Evolutionary conservation across 2,888 invertebrate genomes (phyloP), one percentile per base, ranked within the genome.

Genomic region (Ophion ventricosus): DNA sequence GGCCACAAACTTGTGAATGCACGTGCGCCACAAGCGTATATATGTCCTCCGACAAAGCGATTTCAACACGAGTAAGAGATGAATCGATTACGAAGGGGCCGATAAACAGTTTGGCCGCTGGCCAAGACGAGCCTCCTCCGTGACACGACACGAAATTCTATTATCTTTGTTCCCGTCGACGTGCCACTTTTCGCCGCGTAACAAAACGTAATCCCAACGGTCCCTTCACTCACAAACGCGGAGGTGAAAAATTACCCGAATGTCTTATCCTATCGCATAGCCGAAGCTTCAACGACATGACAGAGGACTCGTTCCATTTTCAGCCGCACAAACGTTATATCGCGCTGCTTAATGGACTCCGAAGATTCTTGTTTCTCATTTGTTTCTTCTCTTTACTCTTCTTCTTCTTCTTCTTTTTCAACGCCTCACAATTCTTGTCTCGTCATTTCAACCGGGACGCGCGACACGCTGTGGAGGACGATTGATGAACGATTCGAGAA

Each of bases 61-160:
- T 74, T 83, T 79, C 79, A 23, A 79, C 82, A 79, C 40, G 56
- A 67, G 61, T 29, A 3, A 5, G 69, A 83, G 78, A 83, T 79
- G 67, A 82, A 79, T 79, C 82, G 82, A 83, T 83, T 75, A 70
- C 82, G 67, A 74, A 35, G 49, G 8, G 69, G 57, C 59, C 74
- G 82, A 79, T 83, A 79, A 77, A 72, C 66, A n/a, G 64, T 69
- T 57, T 57, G 35, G 56, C 23, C 26, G 61, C 56, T 74, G 76
- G 70, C 10, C 76, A 26, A 59, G 25, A 40, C 67, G 56, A 78
- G 67, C 64, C 56, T 61, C 61, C 78, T 61, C 61, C 78, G 69
- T 70, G 82, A 79, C 73, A 74, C 74, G 82, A 79, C 73, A 74
- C 74, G 63, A 82, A 82, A 84, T 84, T 84, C 84, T 82, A 82